Percentiles rank a stretch among this genome's conserved stretches.
phyloP scores from a whole-genome alignment of 2,113 vertebrate species.

The Saguinus imperator region DNA sequence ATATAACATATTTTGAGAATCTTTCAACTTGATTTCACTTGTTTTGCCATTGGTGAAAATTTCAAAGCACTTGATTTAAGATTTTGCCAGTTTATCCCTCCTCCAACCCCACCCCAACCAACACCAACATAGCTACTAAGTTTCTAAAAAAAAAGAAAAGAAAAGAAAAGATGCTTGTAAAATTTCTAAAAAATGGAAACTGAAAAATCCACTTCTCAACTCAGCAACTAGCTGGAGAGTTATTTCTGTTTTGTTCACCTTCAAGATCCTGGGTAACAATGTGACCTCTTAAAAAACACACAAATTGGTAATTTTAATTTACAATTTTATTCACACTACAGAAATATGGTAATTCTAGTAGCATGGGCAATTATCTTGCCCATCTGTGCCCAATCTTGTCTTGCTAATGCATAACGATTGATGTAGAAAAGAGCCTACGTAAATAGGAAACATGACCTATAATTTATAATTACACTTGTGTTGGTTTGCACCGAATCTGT shows the following conservation, averaged over 20 bases:
- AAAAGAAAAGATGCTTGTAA: not conserved
- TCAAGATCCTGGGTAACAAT: not conserved
- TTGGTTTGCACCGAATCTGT: conserved; percentile 2
- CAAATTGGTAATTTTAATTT: conserved; percentile 55
- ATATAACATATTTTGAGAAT: not conserved
- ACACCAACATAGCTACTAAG: not conserved
- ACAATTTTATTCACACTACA: conserved; percentile 43
- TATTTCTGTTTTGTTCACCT: conserved; percentile 53
- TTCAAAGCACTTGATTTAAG: not conserved
- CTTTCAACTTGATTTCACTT: not conserved
- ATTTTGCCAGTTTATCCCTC: not conserved
- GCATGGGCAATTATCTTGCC: conserved; percentile 1
- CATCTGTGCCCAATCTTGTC: conserved; percentile 42
- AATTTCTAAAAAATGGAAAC: conserved; percentile 25
- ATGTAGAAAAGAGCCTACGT: conserved; percentile 32
- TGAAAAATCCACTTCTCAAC: not conserved
- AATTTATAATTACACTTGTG: conserved; percentile 50
- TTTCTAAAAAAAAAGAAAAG: not conserved
- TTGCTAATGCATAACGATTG: conserved; percentile 28
- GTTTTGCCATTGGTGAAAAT: not conserved
- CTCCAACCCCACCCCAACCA: fast-evolving
- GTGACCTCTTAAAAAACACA: conserved; percentile 37
- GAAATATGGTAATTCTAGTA: conserved; percentile 38
- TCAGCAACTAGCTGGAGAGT: not conserved
- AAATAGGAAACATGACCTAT: not conserved